Base-by-base conservation (phyloP, 2,797 vertebrate genomes). In the Leucoraja ocellata region DNA sequence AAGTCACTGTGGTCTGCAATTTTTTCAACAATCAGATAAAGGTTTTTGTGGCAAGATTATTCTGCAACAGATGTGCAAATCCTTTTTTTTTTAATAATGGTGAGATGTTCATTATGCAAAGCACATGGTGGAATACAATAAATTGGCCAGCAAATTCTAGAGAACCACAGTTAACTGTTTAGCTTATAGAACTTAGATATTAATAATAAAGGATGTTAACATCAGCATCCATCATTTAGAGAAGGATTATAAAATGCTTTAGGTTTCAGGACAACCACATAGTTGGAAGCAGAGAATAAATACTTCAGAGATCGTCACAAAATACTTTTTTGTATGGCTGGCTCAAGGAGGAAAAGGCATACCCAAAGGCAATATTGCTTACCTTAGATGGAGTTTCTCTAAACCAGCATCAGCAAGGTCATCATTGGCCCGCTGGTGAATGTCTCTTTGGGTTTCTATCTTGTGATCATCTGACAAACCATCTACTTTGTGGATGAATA, bases 401-500 rank as follows among this genome's bases (percentile, higher is more conserved):
- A 99, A 97, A 93, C 98, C 98, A 79, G 98, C 98, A 94, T 99
- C 99, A 0, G 98, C 98, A 94, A 99, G 97, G 94, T 99, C 98
- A 94, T 99, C 99, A 73, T 99, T 99, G 95, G 99, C 99, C 95
- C 99, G 97, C 96, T 99, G 99, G 95, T 99, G 99, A 95, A 99
- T 99, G 96, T 99, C 99, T 93, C 99, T 97, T 96, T 99, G 99
- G 21, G 99, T 99, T 96, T 99, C 99, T 94, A 99, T 99, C 97
- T 99, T 99, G 96, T 99, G 99, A 95, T 99, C 99, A 94, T 99
- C 99, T 0, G 99, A 99, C 93, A 99, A 97, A 91, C 99, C 99
- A 94, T 99, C 99, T 94, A 99, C 99, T 97, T 99, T 99, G 96
- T 99, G 99, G 96, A 99, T 99, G 94, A 99, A 99, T 95, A 99